Evolutionary conservation across 2,888 invertebrate species (phyloP), one percentile per base, ranked within the genome.

Genomic region (Frankliniella intonsa): DNA sequence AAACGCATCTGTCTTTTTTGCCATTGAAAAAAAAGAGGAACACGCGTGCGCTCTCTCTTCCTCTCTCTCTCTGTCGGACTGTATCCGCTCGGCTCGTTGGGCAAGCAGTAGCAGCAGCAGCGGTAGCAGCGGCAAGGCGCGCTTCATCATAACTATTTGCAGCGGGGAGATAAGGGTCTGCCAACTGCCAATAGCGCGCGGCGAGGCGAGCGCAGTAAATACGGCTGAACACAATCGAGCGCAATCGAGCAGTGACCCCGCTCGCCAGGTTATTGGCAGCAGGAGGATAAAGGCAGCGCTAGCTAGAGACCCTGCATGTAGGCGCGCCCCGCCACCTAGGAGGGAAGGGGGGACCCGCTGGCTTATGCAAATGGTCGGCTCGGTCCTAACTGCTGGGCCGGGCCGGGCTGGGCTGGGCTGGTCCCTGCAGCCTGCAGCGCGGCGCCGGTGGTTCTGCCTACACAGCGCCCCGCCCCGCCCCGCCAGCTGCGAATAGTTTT

Each of bases 401-500:
- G 55, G 55, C 55, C 55, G 8, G 17, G 55, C 55, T 14, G 55
- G 55, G 55, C 55, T 7, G 55, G 55, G 55, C 55, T 19, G 55
- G 55, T 7, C 55, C 55, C 3, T 38, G 38, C 38, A 38, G 38
- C 38, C 38, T 38, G 38, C 38, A 38, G 38, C 38, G 38, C 38
- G 5, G 38, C 38, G 14, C 19, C 17, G 17, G 69, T 25, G 9
- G 25, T 25, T 22, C 69, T 76, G 69, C 69, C 69, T 76, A 2
- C 25, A 25, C 69, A 10, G 8, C 25, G 17, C 25, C 11, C 11
- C 22, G 69, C 69, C 69, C 69, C 22, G 19, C 11, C 22, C 22
- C 12, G 69, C 22, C 69, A 76, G 69, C 69, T 25, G 69, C 69
- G 69, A 76, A 76, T 76, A 76, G 69, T 76, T 76, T 76, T 76